A percentile compares a stretch with the other conserved stretches of the same genome.
phyloP scores from a whole-genome alignment of 2,797 vertebrate genomes.

The Poeciliopsis paucimaculata region DNA sequence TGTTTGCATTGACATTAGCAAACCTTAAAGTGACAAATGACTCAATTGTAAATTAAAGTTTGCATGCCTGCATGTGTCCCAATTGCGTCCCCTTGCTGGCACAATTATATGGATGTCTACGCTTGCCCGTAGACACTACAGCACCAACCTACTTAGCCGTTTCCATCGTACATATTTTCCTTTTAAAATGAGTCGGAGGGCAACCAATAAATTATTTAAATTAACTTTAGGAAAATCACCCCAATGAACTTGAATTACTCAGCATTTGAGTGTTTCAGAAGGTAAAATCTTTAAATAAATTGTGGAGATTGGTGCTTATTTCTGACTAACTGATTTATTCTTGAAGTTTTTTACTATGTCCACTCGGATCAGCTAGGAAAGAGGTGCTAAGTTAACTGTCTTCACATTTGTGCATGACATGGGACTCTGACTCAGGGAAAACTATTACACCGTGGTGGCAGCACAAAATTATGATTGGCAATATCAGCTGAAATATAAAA shows the following conservation, averaged over 20 bases:
- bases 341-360: neutral
- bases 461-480: too few relatives aligned
- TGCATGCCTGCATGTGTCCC: neutral
- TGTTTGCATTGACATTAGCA: constrained; percentile 4
- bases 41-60: constrained; percentile 24
- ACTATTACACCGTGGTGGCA: too few relatives aligned
- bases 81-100: neutral
- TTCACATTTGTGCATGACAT: too few relatives aligned
- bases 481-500: too few relatives aligned
- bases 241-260: neutral
- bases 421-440: too few relatives aligned
- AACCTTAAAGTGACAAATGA: constrained; percentile 26
- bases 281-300: neutral
- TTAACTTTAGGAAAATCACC: neutral
- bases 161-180: neutral
- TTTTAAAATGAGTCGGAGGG: neutral
- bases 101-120: too few relatives aligned
- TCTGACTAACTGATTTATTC: neutral
- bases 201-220: neutral
- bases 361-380: too few relatives aligned
- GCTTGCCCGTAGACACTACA: neutral
- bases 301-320: neutral
- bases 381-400: too few relatives aligned
- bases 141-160: neutral
- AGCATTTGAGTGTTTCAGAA: neutral